phyloP scores from a whole-genome alignment of 2,888 invertebrate genomes.

The Anarsia innoxiella region DNA sequence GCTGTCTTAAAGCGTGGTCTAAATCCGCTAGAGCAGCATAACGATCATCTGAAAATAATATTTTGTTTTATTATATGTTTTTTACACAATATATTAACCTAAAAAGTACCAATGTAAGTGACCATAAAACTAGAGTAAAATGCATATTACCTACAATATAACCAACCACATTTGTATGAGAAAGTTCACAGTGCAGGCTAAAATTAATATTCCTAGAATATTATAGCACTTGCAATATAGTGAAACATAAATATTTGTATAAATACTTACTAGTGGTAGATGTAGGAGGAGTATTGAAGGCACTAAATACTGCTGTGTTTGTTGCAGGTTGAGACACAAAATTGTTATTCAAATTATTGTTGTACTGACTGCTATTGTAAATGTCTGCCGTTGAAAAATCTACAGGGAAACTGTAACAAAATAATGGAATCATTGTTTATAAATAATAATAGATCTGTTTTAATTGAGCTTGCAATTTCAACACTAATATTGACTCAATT shows the following conservation, averaged over 20 bases:
- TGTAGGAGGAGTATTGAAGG: conserved; percentile 36
- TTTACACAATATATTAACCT: too few species aligned
- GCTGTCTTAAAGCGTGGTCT: conserved; percentile 82
- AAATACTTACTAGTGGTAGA: conserved; percentile 46
- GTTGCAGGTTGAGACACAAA: conserved; percentile 59
- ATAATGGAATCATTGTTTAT: too few species aligned
- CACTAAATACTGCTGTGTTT: conserved; percentile 36
- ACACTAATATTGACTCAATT: too few species aligned
- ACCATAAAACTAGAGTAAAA: background rate
- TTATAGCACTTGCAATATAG: too few species aligned
- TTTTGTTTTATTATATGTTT: background rate
- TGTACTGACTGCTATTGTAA: conserved; percentile 77
- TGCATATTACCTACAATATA: background rate
- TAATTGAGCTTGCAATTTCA: too few species aligned
- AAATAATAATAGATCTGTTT: too few species aligned
- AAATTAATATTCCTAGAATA: too few species aligned
- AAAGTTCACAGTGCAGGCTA: too few species aligned
- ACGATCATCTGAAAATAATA: conserved; percentile 81
- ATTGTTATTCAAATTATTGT: conserved; percentile 55
- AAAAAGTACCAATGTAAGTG: background rate
- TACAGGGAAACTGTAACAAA: conserved; percentile 76
- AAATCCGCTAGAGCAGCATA: conserved; percentile 97
- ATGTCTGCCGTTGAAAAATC: conserved; percentile 83
- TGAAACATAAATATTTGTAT: background rate
- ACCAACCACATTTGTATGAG: too few species aligned